A percentile compares a stretch with the other conserved stretches of the same genome.
Conservation (phyloP, 2,113 vertebrate genomes). For the Colossoma macropomum region DNA sequence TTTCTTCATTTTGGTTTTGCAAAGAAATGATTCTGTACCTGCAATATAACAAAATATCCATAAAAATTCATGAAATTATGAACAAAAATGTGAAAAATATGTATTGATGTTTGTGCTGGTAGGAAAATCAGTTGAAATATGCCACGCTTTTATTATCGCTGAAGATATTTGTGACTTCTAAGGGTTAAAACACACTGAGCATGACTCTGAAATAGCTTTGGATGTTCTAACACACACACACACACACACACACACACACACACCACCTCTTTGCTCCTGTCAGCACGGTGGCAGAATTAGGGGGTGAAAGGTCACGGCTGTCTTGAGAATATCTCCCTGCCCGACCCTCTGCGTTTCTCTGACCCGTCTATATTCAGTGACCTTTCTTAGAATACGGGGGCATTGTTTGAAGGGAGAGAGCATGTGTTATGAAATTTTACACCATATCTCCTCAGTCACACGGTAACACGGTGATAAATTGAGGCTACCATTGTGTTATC, state of each 20-base stretch:
- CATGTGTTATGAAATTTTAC: neutral
- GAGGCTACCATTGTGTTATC: slow-evolving; percentile 43
- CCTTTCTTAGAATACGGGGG: neutral
- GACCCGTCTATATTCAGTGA: neutral
- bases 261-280: neutral
- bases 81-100: no score
- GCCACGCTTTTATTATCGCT: no score
- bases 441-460: slow-evolving; percentile 15
- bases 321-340: neutral
- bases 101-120: no score
- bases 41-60: no score
- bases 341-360: neutral
- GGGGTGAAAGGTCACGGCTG: neutral
- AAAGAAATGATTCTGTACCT: no score
- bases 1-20: no score
- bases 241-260: neutral
- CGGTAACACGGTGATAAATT: slow-evolving; percentile 21
- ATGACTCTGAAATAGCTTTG: neutral
- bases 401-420: neutral
- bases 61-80: no score
- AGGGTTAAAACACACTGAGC: neutral
- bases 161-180: neutral
- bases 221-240: neutral
- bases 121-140: no score
- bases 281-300: neutral